Conservation (phyloP, 2,113 vertebrate genomes). For the Hiodon alosoides region DNA sequence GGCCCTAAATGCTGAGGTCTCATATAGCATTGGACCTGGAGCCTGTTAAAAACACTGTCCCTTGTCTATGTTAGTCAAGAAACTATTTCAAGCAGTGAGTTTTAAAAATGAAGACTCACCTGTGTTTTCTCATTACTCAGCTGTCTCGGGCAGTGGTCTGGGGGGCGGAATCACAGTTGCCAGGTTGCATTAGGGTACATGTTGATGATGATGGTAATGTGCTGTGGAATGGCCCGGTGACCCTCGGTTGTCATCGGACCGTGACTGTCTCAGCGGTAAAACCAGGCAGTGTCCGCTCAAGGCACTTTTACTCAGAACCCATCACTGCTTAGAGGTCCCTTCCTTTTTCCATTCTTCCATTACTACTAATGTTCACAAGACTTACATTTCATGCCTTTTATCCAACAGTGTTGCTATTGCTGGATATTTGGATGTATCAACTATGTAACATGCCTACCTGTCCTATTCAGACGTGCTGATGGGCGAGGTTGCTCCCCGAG, state of each 20-base stretch:
- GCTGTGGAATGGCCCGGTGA: background rate
- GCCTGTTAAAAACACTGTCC: background rate
- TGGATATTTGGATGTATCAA: too few species aligned
- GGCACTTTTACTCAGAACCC: too few species aligned
- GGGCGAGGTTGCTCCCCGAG: background rate
- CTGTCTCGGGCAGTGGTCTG: background rate
- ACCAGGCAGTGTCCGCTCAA: too few species aligned
- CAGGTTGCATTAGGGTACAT: background rate
- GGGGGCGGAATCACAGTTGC: background rate
- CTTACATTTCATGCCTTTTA: too few species aligned
- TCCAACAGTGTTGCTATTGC: too few species aligned
- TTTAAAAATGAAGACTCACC: background rate
- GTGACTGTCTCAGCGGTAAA: background rate
- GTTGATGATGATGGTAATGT: slow-evolving; percentile 1
- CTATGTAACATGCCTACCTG: too few species aligned
- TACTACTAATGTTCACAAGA: too few species aligned
- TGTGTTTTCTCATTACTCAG: background rate
- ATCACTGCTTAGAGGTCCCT: too few species aligned
- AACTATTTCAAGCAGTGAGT: background rate
- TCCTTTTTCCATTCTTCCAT: too few species aligned
- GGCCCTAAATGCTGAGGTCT: background rate
- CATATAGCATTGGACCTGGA: background rate
- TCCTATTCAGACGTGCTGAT: background rate
- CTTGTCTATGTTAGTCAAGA: background rate
- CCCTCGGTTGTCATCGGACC: background rate